Percentiles rank a stretch among this genome's conserved stretches.
Conservation (phyloP, 2,888 invertebrate genomes). For the Standfussiana lucernea region DNA sequence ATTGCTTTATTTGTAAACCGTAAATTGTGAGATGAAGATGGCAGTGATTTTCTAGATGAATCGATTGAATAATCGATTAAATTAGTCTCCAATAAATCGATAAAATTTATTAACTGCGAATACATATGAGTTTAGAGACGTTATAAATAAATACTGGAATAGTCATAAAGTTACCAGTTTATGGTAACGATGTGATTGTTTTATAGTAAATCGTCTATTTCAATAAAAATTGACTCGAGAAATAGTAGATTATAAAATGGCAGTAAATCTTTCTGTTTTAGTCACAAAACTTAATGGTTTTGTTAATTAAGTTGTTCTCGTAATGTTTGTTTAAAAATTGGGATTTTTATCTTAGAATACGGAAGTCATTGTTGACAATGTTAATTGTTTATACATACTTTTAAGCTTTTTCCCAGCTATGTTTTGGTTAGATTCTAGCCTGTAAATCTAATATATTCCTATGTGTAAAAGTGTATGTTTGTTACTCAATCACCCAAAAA, state of each 20-base stretch:
- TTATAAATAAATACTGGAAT: conserved; percentile 2
- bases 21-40: conserved; percentile 48
- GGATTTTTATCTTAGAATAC: conserved; percentile 18
- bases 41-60: conserved; percentile 43
- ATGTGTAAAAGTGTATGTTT: too few relatives aligned
- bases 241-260: conserved; percentile 19
- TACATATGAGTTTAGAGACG: background rate
- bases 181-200: conserved; percentile 33
- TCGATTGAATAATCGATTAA: conserved; percentile 41
- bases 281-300: conserved; percentile 3
- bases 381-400: conserved; percentile 8
- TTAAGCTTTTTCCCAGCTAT: background rate
- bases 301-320: conserved; percentile 2
- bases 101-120: conserved; percentile 22
- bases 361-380: conserved; percentile 3
- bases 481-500: background rate
- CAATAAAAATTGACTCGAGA: conserved; percentile 19
- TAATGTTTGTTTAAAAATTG: conserved; percentile 1
- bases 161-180: conserved; percentile 25
- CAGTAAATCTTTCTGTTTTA: conserved; percentile 16
- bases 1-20: conserved; percentile 60
- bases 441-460: too few relatives aligned
- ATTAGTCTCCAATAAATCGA: conserved; percentile 10
- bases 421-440: background rate
- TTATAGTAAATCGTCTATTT: conserved; percentile 24